Percentiles rank a stretch among this genome's conserved stretches.
Evolutionary conservation across 2,888 invertebrate species (phyloP).

Genomic region (Andrena haemorrhoa): DNA sequence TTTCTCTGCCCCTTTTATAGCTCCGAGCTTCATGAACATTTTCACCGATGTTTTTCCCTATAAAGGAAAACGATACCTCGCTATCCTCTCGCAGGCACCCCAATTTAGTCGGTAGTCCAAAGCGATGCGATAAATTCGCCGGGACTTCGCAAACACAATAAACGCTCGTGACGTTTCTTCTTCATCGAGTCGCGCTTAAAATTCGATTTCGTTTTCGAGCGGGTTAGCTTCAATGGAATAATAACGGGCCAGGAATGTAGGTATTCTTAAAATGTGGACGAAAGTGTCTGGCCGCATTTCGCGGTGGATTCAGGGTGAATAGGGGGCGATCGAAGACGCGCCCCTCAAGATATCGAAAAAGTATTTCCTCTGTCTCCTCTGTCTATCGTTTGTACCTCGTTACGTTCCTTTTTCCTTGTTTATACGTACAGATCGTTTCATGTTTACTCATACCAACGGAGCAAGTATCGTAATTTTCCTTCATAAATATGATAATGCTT

Average conservation of each 20-base stretch:
- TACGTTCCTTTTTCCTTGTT: neutral
- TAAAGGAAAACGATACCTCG: slow-evolving; percentile 44
- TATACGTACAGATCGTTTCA: neutral
- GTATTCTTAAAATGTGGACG: neutral
- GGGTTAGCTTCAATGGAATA: neutral
- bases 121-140: slow-evolving; percentile 15
- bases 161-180: slow-evolving; percentile 6
- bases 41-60: slow-evolving; percentile 44
- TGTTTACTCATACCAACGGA: neutral
- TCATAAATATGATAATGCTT: neutral
- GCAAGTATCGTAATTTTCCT: neutral
- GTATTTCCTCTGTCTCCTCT: slow-evolving; percentile 7
- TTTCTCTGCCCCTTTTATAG: slow-evolving; percentile 21
- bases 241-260: neutral
- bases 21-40: slow-evolving; percentile 45
- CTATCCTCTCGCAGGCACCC: neutral
- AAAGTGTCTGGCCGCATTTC: slow-evolving; percentile 4
- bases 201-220: neutral
- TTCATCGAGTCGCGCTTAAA: neutral
- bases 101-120: slow-evolving; percentile 34
- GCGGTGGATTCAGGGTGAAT: slow-evolving; percentile 5
- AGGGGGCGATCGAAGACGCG: slow-evolving; percentile 1
- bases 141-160: slow-evolving; percentile 2
- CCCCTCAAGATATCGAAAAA: slow-evolving; percentile 11
- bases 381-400: neutral